Base-by-base conservation (phyloP, 2,797 vertebrate genomes). In the Triplophysa bombifrons region DNA sequence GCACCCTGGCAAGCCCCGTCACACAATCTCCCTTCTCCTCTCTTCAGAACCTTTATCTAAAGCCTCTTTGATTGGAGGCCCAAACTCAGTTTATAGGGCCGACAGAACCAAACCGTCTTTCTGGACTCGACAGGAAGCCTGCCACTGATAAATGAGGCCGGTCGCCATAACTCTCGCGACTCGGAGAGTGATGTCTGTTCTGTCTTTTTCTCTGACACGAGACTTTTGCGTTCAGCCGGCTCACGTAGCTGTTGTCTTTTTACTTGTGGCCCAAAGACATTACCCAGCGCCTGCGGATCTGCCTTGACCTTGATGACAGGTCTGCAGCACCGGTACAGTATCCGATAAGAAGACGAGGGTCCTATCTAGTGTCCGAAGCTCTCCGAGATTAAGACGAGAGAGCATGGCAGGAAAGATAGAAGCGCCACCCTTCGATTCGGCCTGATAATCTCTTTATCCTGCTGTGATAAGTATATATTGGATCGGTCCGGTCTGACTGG, bases 381-480 rank as follows among this genome's bases (percentile, higher is more conserved):
- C 78, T 34, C 38, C 44, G 50, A 74, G 79, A 72, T 60, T 84
- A 75, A 75, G 56, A 69, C 66, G 19, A 58, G 71, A 63, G 58
- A 66, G 74, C 82, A 14, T 81, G 88, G 88, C 88, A 87, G 76
- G 48, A 81, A 41, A 74, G 74, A 83, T 80, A 83, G 70, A 70
- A 67, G 63, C 11, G 19, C 85, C 38, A 74, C 71, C 63, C 84
- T 90, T 89, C 87, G 86, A 88, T 88, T 88, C 82, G 83, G 78
- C 71, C 66, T 17, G 90, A 93, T 92, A 89, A 93, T 90, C 88
- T 90, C 86, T 85, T 92, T 91, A 92, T 91, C 89, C 87, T 73
- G 72, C 61, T 84, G 89, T 87, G 88, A 93, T 94, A 93, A 90
- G 91, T 93, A 91, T 90, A 89, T 87, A 90, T 75, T 86, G 84